phyloP scores from a whole-genome alignment of 2,888 invertebrate species.

The Nymphalis urticae region DNA sequence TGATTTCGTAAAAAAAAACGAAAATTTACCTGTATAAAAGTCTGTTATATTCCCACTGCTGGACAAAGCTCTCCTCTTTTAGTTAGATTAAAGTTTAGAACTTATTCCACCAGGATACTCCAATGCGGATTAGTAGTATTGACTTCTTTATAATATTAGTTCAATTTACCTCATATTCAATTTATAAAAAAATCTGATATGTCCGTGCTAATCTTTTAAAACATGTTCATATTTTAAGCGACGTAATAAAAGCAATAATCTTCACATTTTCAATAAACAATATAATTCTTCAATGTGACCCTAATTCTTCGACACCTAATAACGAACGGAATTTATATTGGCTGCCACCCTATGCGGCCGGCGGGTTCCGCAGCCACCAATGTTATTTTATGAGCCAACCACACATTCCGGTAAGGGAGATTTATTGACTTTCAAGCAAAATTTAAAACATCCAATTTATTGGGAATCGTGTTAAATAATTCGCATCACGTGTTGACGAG shows the following conservation, averaged over 20 bases:
- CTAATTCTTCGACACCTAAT: constrained; percentile 40
- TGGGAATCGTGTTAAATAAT: neutral
- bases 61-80: too few relatives aligned
- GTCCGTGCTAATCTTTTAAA: neutral
- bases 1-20: too few relatives aligned
- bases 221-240: constrained; percentile 3
- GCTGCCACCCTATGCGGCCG: constrained; percentile 39
- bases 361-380: constrained; percentile 42
- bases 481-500: neutral
- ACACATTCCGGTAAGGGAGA: constrained; percentile 45
- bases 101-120: too few relatives aligned
- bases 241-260: constrained; percentile 12
- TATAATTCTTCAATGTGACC: constrained; percentile 32
- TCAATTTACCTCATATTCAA: too few relatives aligned
- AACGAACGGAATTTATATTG: constrained; percentile 46
- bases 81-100: too few relatives aligned
- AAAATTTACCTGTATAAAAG: too few relatives aligned
- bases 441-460: constrained; percentile 10
- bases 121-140: too few relatives aligned
- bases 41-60: too few relatives aligned
- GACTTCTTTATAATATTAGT: too few relatives aligned
- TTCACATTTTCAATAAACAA: constrained; percentile 25
- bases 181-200: neutral
- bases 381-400: constrained; percentile 50
- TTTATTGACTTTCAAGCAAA: constrained; percentile 44